Base-by-base conservation (phyloP, 1,140 invertebrate species). In the Megathymus violae region DNA sequence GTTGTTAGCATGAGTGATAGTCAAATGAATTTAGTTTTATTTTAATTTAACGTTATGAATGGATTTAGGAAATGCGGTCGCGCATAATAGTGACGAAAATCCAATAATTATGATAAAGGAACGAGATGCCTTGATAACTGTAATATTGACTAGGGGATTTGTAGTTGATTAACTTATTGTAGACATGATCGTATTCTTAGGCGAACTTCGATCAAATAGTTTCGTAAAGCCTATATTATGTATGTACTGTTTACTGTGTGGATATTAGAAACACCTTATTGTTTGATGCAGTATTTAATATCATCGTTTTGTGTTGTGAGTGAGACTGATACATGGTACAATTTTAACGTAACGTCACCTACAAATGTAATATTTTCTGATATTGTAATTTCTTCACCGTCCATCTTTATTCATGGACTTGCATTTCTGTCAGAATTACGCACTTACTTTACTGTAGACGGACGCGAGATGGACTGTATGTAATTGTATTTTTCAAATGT, bases 41-140 rank as follows among this genome's bases (percentile, higher is more conserved):
- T 78, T 71, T 89, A 87, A 91, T 91, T 91, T 91, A 89, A 91
- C 80, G 81, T 74, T 82, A 89, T 87, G 82, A 86, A 87, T 87
- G 82, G 88, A 77, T 63, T 88, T 92, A 91, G 89, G 80, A 89
- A 90, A 88, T 90, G 90, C 89, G 91, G 88, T 91, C 89, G 90
- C 90, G 90, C 89, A 91, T 86, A 87, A 72, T 91, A 92, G 88
- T 85, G 77, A 91, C 90, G 89, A 89, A 85, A 89, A 91, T 91
- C 91, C 91, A 92, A 92, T 91, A 91, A 91, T 89, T 80, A 89
- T 85, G 81, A 82, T 86, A 78, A 71, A 81, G 71, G 72, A 81
- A 80, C 81, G 70, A 78, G 83, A 85, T 86, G 87, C 87, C 88
- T 89, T 88, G 78, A 80, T 82, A 74, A 81, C 73, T 87, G 83